Conservation (phyloP, 2,113 vertebrate genomes). For the Cairina moschata region DNA sequence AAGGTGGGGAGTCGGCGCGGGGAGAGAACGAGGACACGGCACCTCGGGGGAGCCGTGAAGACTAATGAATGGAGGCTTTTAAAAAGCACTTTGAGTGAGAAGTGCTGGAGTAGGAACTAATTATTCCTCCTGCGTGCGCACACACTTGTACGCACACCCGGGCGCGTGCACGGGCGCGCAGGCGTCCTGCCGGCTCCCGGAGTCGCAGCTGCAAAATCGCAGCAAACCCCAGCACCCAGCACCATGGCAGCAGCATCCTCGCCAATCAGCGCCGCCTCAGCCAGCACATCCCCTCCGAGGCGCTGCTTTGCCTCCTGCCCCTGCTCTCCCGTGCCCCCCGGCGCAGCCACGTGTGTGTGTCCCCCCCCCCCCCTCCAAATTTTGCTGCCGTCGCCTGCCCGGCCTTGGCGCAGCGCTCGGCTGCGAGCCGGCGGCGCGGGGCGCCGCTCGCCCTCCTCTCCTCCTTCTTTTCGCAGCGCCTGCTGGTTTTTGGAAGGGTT, state of each 20-base stretch:
- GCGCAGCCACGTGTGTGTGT: rapidly evolving
- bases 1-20: conserved; percentile 4
- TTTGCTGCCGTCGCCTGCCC: background rate
- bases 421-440: rapidly evolving
- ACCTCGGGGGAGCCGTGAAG: conserved; percentile 37
- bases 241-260: background rate
- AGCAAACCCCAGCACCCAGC: background rate
- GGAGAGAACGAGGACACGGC: conserved; percentile 38
- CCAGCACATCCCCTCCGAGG: rapidly evolving
- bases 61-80: conserved; percentile 60
- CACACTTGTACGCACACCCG: background rate
- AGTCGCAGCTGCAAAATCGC: background rate
- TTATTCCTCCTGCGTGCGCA: conserved; percentile 34
- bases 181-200: background rate
- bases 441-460: background rate
- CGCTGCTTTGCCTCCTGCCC: background rate
- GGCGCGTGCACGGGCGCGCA: background rate
- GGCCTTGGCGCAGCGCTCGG: rapidly evolving
- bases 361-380: too few relatives aligned
- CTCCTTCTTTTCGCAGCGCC: background rate
- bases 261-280: background rate
- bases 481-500: background rate
- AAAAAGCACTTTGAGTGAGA: conserved; percentile 50
- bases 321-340: rapidly evolving
- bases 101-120: conserved; percentile 43